These are phyloP conservation scores for Bombyx mori DNA, from an alignment of 1,140 invertebrate genomes.

Conservation along the genomic window DNA sequence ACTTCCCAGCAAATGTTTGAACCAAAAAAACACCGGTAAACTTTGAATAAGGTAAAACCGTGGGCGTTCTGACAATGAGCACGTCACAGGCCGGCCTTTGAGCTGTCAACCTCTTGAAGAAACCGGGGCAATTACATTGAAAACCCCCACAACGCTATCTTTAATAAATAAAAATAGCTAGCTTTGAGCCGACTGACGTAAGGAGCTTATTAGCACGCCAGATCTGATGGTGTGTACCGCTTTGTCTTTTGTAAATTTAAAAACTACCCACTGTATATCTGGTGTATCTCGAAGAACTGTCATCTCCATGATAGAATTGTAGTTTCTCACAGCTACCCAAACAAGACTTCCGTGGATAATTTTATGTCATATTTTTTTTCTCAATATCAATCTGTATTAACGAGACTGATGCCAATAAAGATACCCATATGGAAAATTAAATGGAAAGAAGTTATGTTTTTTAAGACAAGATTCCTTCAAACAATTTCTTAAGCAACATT, in stretches of 20 bases:
- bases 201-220: constrained; percentile 60
- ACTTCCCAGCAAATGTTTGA: constrained; percentile 38
- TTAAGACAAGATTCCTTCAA: too few species aligned
- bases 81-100: constrained; percentile 58
- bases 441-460: too few species aligned
- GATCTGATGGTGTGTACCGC: constrained; percentile 26
- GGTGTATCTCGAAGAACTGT: too few species aligned
- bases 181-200: constrained; percentile 49
- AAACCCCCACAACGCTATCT: constrained; percentile 62
- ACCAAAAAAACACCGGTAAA: constrained; percentile 43
- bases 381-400: too few species aligned
- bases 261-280: too few species aligned
- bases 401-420: too few species aligned
- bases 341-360: too few species aligned
- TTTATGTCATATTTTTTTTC: too few species aligned
- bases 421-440: too few species aligned
- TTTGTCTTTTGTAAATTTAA: constrained; percentile 20
- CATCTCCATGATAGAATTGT: too few species aligned
- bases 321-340: too few species aligned
- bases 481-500: too few species aligned
- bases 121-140: constrained; percentile 68
- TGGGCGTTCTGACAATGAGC: constrained; percentile 64
- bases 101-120: constrained; percentile 63
- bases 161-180: constrained; percentile 57
- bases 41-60: constrained; percentile 55